phyloP scores from a whole-genome alignment of 2,113 vertebrate genomes.

The Silurus asotus region DNA sequence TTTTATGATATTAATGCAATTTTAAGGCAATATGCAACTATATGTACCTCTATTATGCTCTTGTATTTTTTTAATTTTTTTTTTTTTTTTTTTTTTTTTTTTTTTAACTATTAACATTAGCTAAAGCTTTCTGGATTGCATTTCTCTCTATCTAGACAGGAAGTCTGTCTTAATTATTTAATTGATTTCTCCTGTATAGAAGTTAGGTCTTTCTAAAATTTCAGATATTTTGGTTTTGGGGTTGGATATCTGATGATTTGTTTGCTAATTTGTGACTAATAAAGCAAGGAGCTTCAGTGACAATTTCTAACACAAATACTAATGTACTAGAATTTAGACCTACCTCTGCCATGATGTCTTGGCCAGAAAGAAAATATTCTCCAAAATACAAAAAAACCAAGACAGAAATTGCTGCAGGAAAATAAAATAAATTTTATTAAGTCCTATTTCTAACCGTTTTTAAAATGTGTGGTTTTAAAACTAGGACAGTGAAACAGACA shows the following conservation, averaged over 20 bases:
- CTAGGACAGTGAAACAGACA: background rate
- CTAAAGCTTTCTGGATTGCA: background rate
- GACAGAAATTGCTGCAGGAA: background rate
- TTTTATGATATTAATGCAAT: conserved; percentile 55
- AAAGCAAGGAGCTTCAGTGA: background rate
- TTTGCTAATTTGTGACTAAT: background rate
- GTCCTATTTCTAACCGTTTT: background rate
- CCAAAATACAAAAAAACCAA: background rate
- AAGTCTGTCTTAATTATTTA: background rate
- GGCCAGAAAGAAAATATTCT: background rate
- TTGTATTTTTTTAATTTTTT: too few species aligned
- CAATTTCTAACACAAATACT: background rate
- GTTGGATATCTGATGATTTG: background rate
- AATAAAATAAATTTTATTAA: background rate
- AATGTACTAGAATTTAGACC: background rate
- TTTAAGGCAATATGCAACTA: conserved; percentile 46
- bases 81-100: too few species aligned
- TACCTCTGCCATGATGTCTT: background rate
- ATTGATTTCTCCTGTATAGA: background rate
- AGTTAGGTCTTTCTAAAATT: background rate
- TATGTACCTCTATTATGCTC: background rate
- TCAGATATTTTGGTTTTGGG: background rate
- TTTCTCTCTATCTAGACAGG: background rate
- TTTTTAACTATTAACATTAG: background rate
- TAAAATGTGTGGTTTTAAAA: background rate